Percentiles rank a stretch among this genome's conserved stretches.
Conservation (phyloP, 2,797 vertebrate genomes). For the Amniataba percoides region DNA sequence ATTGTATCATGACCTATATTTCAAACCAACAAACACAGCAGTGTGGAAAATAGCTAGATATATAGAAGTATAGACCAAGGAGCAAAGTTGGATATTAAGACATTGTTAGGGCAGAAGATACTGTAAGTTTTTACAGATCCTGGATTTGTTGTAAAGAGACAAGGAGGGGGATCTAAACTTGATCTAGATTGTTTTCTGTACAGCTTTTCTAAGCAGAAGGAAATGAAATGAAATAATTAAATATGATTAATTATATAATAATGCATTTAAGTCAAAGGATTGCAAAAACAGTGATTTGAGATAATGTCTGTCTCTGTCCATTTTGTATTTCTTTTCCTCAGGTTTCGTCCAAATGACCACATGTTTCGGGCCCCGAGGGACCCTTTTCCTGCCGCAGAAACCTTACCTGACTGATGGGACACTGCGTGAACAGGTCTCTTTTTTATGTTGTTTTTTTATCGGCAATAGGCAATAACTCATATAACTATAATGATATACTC, state of each 20-base stretch:
- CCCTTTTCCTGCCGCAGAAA: conserved; percentile 95
- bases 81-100: no score
- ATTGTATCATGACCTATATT: neutral
- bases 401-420: conserved; percentile 97
- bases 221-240: neutral
- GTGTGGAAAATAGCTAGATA: neutral
- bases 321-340: conserved; percentile 58
- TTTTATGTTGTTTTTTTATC: neutral
- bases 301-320: no score
- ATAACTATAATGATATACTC: no score
- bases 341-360: conserved; percentile 91
- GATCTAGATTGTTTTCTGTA: neutral
- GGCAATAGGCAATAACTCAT: no score
- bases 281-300: neutral
- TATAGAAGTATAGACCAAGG: no score
- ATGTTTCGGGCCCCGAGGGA: conserved; percentile 94
- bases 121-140: neutral
- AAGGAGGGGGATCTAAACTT: neutral
- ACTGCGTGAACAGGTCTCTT: conserved; percentile 92
- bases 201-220: neutral
- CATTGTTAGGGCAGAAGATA: neutral
- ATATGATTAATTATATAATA: neutral
- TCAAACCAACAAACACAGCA: neutral
- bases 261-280: neutral
- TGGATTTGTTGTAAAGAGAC: neutral